phyloP scores from a whole-genome alignment of 2,888 invertebrate genomes.

The Thyatira batis region DNA sequence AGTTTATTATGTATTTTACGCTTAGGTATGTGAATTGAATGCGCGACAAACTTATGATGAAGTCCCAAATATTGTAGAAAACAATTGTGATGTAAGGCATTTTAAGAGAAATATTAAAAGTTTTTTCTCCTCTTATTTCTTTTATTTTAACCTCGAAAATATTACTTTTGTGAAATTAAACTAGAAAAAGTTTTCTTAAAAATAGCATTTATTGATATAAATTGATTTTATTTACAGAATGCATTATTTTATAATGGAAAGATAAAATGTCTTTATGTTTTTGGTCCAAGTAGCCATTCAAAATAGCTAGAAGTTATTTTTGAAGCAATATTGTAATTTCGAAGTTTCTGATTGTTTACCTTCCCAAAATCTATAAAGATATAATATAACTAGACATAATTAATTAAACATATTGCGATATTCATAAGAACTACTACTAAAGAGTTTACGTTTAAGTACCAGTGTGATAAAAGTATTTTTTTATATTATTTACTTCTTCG shows the following conservation, averaged over 20 bases:
- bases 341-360: background rate
- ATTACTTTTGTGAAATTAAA: constrained; percentile 20
- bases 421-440: background rate
- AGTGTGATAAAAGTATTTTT: background rate
- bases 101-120: constrained; percentile 10
- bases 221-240: constrained; percentile 75
- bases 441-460: background rate
- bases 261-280: background rate
- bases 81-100: constrained; percentile 14
- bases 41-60: constrained; percentile 38
- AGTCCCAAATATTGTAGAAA: constrained; percentile 1
- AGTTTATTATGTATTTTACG: constrained; percentile 10
- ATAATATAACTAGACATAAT: background rate
- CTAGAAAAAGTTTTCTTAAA: constrained; percentile 36
- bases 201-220: constrained; percentile 63
- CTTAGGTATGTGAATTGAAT: constrained; percentile 37
- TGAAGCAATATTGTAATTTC: background rate
- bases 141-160: too few species aligned
- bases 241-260: constrained; percentile 5
- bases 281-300: background rate
- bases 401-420: background rate
- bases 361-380: background rate
- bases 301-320: background rate
- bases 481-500: too few species aligned
- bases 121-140: constrained; percentile 7